Conservation (phyloP, 2,113 vertebrate genomes). For the Paramormyrops kingsleyae region DNA sequence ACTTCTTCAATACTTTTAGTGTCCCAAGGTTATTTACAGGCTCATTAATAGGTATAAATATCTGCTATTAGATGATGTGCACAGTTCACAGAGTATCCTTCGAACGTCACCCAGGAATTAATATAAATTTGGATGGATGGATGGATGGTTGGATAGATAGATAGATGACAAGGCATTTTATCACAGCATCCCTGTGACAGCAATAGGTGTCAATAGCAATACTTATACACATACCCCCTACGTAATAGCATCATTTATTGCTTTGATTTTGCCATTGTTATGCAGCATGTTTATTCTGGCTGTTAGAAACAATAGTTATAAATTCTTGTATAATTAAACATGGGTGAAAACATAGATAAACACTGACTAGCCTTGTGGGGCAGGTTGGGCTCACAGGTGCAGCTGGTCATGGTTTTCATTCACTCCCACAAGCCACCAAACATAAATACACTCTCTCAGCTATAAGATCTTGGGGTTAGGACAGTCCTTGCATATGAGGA, state of each 20-base stretch:
- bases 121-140: background rate
- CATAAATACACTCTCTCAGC: background rate
- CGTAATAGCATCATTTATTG: background rate
- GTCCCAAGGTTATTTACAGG: background rate
- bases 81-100: background rate
- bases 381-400: background rate
- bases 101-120: background rate
- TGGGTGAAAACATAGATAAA: background rate
- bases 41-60: background rate
- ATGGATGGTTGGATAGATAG: background rate
- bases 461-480: background rate
- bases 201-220: background rate
- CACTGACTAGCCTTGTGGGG: background rate
- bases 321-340: background rate
- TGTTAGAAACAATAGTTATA: background rate
- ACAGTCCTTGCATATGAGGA: background rate
- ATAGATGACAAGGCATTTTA: background rate
- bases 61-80: background rate
- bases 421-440: background rate
- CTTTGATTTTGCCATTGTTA: background rate
- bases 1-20: background rate
- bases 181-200: background rate
- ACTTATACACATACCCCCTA: background rate
- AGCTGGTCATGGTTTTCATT: background rate
- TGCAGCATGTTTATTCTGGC: slow-evolving; percentile 5